Evolutionary conservation across 2,797 vertebrate genomes (phyloP).

Genomic region (Mus caroli): DNA sequence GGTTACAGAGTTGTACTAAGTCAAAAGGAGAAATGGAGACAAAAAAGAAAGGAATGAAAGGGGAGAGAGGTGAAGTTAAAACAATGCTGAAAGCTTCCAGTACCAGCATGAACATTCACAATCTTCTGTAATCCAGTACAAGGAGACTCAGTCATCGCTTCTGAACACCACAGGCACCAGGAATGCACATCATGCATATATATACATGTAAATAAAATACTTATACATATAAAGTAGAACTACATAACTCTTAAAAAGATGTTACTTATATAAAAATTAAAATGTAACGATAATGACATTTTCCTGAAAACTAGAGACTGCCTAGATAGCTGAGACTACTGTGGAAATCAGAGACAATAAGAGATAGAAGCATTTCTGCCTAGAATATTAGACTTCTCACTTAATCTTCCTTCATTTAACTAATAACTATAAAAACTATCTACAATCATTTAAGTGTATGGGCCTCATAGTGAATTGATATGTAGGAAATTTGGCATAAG

Average conservation of each 20-base stretch:
- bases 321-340: background rate
- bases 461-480: background rate
- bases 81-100: background rate
- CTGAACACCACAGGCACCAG: background rate
- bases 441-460: background rate
- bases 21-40: background rate
- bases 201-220: background rate
- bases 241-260: background rate
- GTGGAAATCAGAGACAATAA: background rate
- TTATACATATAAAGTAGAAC: background rate
- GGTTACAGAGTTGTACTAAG: background rate
- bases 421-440: background rate
- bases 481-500: background rate
- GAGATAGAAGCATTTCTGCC: background rate
- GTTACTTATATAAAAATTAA: background rate
- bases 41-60: background rate
- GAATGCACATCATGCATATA: background rate
- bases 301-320: background rate
- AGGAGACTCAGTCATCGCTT: too few species aligned
- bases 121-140: background rate
- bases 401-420: constrained; percentile 37
- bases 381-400: background rate
- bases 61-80: background rate
- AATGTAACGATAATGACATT: constrained; percentile 5
- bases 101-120: background rate